A percentile compares a stretch with the other conserved stretches of the same genome.
Conservation (phyloP, 2,113 vertebrate species). For the Rattus norvegicus region GRCr8 NC_086026.1:110785501-110786000, state of each 20-base stretch:
- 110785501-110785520: slow-evolving; percentile 14
- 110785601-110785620: background rate
- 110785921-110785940: slow-evolving; percentile 3
- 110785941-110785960: background rate
- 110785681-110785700: background rate
- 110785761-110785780: background rate
- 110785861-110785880: slow-evolving; percentile 55
- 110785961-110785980: background rate
- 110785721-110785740: background rate
- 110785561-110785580: background rate
- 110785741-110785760: background rate
- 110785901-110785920: slow-evolving; percentile 28
- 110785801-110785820: slow-evolving; percentile 13
- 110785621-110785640: background rate
- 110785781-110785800: background rate
- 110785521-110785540: background rate
- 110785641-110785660: background rate
- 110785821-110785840: slow-evolving; percentile 42
- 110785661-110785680: background rate
- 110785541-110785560: background rate
- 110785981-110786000: background rate
- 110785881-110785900: slow-evolving; percentile 53
- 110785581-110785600: background rate
- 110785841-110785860: background rate
- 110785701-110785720: background rate